These are phyloP conservation scores for Lasiurus cinereus DNA, from an alignment of 2,113 vertebrate genomes.

Conservation along the genomic window DNA sequence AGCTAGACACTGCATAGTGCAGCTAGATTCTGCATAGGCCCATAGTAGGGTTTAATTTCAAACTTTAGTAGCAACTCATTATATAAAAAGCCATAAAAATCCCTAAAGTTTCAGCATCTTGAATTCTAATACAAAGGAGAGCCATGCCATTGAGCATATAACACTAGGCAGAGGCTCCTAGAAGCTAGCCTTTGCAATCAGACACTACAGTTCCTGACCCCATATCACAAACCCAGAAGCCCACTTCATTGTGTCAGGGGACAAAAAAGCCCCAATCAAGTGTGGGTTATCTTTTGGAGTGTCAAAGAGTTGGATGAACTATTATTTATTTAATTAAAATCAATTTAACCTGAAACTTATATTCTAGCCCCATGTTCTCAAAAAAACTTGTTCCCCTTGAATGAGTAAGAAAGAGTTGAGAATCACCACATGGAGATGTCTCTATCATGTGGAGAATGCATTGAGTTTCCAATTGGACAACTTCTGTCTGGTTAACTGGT, in stretches of 20 bases:
- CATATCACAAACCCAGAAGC: not conserved
- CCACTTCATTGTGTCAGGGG: not conserved
- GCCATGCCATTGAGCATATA: not conserved
- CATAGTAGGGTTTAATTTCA: not conserved
- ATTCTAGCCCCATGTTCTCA: not conserved
- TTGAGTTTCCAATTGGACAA: not conserved
- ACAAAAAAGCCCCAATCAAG: rapidly evolving
- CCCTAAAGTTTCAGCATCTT: not conserved
- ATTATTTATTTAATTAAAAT: not conserved
- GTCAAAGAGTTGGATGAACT: not conserved
- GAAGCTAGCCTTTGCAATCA: not conserved
- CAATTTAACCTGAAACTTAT: not conserved
- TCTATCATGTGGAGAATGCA: not conserved
- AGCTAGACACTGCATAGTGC: not conserved
- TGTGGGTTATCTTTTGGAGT: not conserved
- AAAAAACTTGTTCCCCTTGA: not conserved
- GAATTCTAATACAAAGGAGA: not conserved
- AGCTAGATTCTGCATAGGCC: not conserved
- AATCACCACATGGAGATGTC: not conserved
- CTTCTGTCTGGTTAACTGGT: not conserved
- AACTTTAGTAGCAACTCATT: not conserved
- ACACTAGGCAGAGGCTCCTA: not conserved
- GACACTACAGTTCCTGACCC: not conserved
- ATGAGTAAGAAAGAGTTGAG: not conserved
- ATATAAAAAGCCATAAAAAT: not conserved